phyloP scores from a whole-genome alignment of 2,797 vertebrate species.

The Melanotaenia pygmaea region DNA sequence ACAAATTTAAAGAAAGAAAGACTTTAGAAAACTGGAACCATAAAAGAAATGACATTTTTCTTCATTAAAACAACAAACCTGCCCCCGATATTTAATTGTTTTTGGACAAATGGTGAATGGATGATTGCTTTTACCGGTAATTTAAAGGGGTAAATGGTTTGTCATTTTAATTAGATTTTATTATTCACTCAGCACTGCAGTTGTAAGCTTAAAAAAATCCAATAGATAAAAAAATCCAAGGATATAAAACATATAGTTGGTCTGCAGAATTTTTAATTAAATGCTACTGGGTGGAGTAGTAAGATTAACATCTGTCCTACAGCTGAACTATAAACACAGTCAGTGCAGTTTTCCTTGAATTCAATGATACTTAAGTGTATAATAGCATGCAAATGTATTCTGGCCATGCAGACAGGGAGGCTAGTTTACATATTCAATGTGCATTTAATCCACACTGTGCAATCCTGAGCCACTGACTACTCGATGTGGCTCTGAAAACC shows the following conservation, averaged over 20 bases:
- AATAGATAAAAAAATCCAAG: not conserved
- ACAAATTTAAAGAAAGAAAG: not conserved
- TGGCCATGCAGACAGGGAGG: constrained; percentile 3
- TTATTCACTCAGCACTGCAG: not conserved
- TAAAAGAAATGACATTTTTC: not conserved
- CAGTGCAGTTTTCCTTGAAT: constrained; percentile 10
- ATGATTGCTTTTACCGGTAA: not conserved
- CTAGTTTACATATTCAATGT: constrained; percentile 21
- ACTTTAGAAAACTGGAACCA: not conserved
- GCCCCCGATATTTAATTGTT: not conserved
- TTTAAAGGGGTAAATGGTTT: not conserved
- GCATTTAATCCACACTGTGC: constrained; percentile 20
- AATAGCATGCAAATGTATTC: constrained; percentile 31
- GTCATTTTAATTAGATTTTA: not conserved
- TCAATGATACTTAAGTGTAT: constrained; percentile 6
- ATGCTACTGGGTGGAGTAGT: not conserved
- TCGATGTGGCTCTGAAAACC: constrained; percentile 19
- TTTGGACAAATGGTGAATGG: not conserved
- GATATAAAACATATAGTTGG: not conserved
- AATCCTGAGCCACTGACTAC: constrained; percentile 3
- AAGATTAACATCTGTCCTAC: constrained; percentile 4
- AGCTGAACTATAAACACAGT: constrained; percentile 21
- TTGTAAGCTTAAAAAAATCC: not conserved
- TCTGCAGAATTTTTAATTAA: not conserved
- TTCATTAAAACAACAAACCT: not conserved